Evolutionary conservation across 1,140 invertebrate species (phyloP).

Genomic region (Bicyclus anynana): DNA sequence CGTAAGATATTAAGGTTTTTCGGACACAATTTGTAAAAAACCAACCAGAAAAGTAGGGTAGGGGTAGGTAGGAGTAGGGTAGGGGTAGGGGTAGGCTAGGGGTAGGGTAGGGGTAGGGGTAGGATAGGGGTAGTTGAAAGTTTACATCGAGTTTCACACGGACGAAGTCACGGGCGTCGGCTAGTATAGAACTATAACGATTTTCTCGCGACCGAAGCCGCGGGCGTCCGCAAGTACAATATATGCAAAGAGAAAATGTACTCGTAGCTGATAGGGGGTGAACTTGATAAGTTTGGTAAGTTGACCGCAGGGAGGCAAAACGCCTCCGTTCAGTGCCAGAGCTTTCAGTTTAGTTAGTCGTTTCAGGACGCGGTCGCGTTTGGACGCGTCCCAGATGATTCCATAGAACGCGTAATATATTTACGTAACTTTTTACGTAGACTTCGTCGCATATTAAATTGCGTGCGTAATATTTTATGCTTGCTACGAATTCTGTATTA

Average conservation of each 20-base stretch:
- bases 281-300: not conserved
- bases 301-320: constrained; percentile 4
- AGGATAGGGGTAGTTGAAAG: too few species aligned
- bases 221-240: not conserved
- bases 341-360: constrained; percentile 8
- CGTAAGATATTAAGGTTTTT: too few species aligned
- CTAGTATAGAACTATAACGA: too few species aligned
- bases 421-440: constrained; percentile 17
- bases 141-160: too few species aligned
- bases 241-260: not conserved
- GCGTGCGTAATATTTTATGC: not conserved
- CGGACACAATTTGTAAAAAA: too few species aligned
- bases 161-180: too few species aligned
- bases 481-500: not conserved
- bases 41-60: too few species aligned
- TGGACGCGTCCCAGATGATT: not conserved
- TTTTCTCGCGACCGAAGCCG: too few species aligned
- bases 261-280: not conserved
- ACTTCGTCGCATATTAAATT: not conserved
- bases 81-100: too few species aligned
- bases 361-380: not conserved
- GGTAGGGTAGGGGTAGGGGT: too few species aligned
- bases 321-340: not conserved
- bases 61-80: too few species aligned
- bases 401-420: not conserved